phyloP scores from a whole-genome alignment of 2,113 vertebrate species.

The Equus przewalskii region DNA sequence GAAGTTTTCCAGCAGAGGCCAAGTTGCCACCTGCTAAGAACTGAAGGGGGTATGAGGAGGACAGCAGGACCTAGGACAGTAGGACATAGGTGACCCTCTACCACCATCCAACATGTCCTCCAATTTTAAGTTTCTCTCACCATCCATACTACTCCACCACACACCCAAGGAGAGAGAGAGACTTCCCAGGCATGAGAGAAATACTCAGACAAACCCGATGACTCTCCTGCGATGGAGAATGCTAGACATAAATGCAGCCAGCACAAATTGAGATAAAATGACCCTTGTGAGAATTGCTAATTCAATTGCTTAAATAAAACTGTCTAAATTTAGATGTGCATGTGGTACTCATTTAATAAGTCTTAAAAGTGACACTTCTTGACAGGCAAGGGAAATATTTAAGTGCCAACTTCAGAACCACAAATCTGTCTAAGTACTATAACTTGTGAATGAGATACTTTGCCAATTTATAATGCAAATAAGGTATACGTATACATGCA shows the following conservation, averaged over 20 bases:
- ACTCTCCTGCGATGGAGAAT: neutral
- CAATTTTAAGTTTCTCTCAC: neutral
- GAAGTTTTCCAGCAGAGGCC: neutral
- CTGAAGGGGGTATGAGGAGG: rapidly evolving
- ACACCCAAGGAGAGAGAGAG: neutral
- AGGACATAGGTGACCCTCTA: neutral
- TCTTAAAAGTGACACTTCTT: conserved; percentile 36
- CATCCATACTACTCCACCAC: too few species aligned
- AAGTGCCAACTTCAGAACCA: conserved; percentile 52
- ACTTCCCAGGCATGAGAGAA: neutral
- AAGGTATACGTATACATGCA: neutral
- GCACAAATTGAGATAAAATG: neutral
- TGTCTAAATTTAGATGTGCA: conserved; percentile 39
- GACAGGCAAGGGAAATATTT: conserved; percentile 66
- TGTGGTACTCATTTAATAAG: conserved; percentile 50
- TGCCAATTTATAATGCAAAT: conserved; percentile 41
- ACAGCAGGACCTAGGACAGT: neutral
- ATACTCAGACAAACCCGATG: neutral
- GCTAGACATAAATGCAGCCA: neutral
- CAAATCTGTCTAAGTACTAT: conserved; percentile 60
- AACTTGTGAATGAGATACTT: conserved; percentile 53
- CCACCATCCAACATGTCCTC: neutral
- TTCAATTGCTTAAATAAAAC: conserved; percentile 8
- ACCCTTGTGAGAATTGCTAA: neutral
- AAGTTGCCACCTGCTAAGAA: neutral